Base-by-base conservation (phyloP, 2,888 invertebrate genomes). In the Ischnus inquisitorius region DNA sequence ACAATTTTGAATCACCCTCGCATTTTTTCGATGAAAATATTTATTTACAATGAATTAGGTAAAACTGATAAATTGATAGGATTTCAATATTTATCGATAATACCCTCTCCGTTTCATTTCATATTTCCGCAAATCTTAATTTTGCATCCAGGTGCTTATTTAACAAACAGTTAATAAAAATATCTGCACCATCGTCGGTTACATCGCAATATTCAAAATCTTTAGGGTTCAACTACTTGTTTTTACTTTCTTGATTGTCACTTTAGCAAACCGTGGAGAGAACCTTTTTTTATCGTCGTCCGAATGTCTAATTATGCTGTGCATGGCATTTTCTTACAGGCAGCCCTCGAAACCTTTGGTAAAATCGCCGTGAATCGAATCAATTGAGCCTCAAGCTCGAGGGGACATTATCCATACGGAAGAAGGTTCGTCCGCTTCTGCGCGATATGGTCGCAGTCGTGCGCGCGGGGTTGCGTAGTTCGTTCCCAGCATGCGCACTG, bases 401-500 rank as follows among this genome's bases (percentile, higher is more conserved):
- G 62, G 16, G 60, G 16, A 22, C 22, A 2, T 10, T 14, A 2
- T 60, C 75, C 57, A 64, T 54, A 65, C 12, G n/a, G 34, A 48
- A 46, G 64, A 62, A 71, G 72, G 43, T 74, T 22, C 34, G 46
- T 64, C 22, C 43, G 72, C 82, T 78, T 74, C 78, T 78, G 82
- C 82, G 77, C 72, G 34, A 79, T 51, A 22, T 54, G 78, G 28
- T 28, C n/a, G 10, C 39, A 41, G 34, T 34, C 12, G 25, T 14
- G 10, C 14, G 34, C 39, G 39, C 48, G 60, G 39, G 62, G 60
- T 41, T 28, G 72, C 62, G 68, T 51, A 76, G 54, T 62, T 46
- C 67, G 54, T 43, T 62, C 54, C 19, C 51, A 51, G 71, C 79
- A 84, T 83, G 85, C 82, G 82, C 85, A 69, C 60, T 82, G 57